Base-by-base conservation (phyloP, 2,113 vertebrate species). In the Chaetura pelagica region DNA sequence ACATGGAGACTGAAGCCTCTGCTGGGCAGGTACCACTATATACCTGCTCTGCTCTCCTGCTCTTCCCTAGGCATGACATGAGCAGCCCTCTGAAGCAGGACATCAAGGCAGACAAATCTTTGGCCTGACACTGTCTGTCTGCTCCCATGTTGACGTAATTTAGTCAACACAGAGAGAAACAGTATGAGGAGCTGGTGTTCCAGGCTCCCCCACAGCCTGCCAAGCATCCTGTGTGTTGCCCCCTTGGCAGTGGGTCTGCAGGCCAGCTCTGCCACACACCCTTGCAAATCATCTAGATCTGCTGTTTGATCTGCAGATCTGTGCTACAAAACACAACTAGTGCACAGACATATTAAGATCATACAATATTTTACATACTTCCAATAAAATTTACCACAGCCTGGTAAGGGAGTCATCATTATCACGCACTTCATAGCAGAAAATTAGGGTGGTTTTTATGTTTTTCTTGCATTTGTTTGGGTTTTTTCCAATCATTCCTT, bases 191-290 rank as follows among this genome's bases (percentile, higher is more conserved):
- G 40, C 63, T 29, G n/a, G 52, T 17, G 14, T 5, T 32, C 38
- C 27, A 44, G 32, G 19, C 52, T 42, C 48, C 66, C 90, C 66
- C 73, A 8, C 26, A 73, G 34, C 61, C 67, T 29, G 12, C 35
- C 2, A 0, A 40, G 19, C 1, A 26, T 9, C 27, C 63, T 6
- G 11, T 7, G 24, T 3, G 7, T 2, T 34, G 17, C 8, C 18
- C 49, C 55, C 35, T 44, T 49, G 2, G 1, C 55, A 26, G 3
- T 1, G 4, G 46, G 17, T 54, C 64, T 24, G 17, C 6, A 6
- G 3, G 58, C 44, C 44, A 38, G 2, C 52, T n/a, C 49, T 57
- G 64, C 88, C 23, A 5, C 4, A 23, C 15, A 30, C 30, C 51
- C 51, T 17, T 7, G 23, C 62, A 17, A 27, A 5, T 29, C 8